Conservation (phyloP, 2,888 invertebrate genomes). For the Omphaloscelis lunosa region DNA sequence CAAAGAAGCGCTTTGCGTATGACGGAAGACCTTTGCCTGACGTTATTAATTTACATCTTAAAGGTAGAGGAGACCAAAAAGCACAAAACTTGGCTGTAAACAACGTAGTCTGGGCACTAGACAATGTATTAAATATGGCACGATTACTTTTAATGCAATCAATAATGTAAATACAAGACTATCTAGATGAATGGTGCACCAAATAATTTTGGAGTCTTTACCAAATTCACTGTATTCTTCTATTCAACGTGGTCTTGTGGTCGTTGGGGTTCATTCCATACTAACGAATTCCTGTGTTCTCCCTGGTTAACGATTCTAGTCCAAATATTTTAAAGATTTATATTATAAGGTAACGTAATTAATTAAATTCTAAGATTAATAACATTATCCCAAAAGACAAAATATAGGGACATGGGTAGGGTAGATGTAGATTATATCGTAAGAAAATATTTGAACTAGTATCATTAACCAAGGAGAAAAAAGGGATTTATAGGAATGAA, state of each 20-base stretch:
- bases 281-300: too few relatives aligned
- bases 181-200: slow-evolving; percentile 30
- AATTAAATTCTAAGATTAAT: background rate
- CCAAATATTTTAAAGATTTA: too few relatives aligned
- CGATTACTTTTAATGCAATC: slow-evolving; percentile 11
- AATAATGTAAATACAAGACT: slow-evolving; percentile 50
- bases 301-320: too few relatives aligned
- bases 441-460: background rate
- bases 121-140: slow-evolving; percentile 35
- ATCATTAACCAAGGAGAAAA: background rate
- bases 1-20: slow-evolving; percentile 85
- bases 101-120: slow-evolving; percentile 55
- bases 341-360: background rate
- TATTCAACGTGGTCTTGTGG: background rate
- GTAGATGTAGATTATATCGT: background rate
- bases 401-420: background rate
- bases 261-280: too few relatives aligned
- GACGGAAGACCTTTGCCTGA: slow-evolving; percentile 87
- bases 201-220: slow-evolving; percentile 15
- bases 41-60: slow-evolving; percentile 86
- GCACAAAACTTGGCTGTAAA: slow-evolving; percentile 35
- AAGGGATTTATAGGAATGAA: background rate
- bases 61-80: slow-evolving; percentile 78
- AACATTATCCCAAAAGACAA: background rate
- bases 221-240: slow-evolving; percentile 19